These are phyloP conservation scores for Amphipyra berbera DNA, from an alignment of 2,888 invertebrate species.

Conservation along the genomic window DNA sequence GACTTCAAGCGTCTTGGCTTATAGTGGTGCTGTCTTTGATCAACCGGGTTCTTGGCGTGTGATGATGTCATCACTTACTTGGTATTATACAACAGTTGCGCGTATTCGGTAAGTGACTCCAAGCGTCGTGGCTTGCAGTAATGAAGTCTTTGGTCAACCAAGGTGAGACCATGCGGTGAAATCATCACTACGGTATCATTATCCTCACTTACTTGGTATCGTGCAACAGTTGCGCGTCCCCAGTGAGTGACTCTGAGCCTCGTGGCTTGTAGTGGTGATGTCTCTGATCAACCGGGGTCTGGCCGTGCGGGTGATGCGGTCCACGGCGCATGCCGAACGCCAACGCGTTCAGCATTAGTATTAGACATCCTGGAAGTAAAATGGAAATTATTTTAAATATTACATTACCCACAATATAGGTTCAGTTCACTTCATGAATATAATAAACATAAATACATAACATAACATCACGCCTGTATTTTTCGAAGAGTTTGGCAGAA, in stretches of 20 bases:
- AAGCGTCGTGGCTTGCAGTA: conserved; percentile 91
- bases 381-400: too few species aligned
- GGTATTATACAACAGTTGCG: conserved; percentile 93
- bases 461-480: too few species aligned
- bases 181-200: background rate
- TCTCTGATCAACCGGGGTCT: conserved; percentile 75
- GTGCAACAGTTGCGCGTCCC: conserved; percentile 93
- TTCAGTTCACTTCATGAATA: too few species aligned
- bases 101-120: conserved; percentile 92
- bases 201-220: conserved; percentile 91
- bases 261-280: conserved; percentile 91
- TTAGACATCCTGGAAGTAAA: conserved; percentile 71
- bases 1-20: background rate
- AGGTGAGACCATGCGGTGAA: conserved; percentile 67
- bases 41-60: background rate
- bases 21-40: background rate
- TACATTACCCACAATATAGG: too few species aligned
- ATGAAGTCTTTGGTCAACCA: conserved; percentile 78
- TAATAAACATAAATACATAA: too few species aligned
- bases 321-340: conserved; percentile 75
- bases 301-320: conserved; percentile 84
- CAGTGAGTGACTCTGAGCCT: conserved; percentile 90
- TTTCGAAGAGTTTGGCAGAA: too few species aligned
- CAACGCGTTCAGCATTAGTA: conserved; percentile 70
- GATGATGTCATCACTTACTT: conserved; percentile 86